Conservation (phyloP, 2,113 vertebrate species). For the Hyla sarda region DNA sequence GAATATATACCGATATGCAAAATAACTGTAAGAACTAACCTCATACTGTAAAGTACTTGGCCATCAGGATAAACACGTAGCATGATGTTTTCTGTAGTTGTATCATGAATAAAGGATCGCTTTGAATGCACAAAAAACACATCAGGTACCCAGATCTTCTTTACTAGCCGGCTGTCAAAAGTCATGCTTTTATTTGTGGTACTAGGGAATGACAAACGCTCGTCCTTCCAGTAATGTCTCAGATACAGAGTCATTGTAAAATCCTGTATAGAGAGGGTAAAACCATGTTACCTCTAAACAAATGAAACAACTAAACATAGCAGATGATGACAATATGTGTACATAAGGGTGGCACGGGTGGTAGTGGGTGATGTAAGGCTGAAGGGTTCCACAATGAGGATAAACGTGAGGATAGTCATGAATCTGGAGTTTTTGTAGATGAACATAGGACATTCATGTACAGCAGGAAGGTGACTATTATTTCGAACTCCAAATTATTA, state of each 20-base stretch:
- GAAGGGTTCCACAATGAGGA: neutral
- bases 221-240: constrained; percentile 95
- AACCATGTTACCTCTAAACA: neutral
- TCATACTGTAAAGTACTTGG: constrained; percentile 93
- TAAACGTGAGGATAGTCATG: neutral
- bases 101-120: constrained; percentile 92
- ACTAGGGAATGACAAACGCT: constrained; percentile 89
- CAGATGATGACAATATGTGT: too few species aligned
- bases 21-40: constrained; percentile 69
- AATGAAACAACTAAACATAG: too few species aligned
- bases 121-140: constrained; percentile 98
- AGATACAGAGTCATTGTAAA: constrained; percentile 97
- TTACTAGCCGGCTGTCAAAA: constrained; percentile 90
- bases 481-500: too few species aligned
- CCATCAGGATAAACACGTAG: constrained; percentile 92
- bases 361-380: neutral
- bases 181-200: constrained; percentile 95
- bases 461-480: neutral
- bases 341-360: neutral
- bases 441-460: neutral
- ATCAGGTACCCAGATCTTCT: constrained; percentile 96
- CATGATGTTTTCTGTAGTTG: constrained; percentile 96
- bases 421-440: neutral
- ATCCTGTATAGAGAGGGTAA: constrained; percentile 74
- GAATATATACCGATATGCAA: neutral